Conservation (phyloP, 1,140 invertebrate genomes). For the Cydia strobilella region DNA sequence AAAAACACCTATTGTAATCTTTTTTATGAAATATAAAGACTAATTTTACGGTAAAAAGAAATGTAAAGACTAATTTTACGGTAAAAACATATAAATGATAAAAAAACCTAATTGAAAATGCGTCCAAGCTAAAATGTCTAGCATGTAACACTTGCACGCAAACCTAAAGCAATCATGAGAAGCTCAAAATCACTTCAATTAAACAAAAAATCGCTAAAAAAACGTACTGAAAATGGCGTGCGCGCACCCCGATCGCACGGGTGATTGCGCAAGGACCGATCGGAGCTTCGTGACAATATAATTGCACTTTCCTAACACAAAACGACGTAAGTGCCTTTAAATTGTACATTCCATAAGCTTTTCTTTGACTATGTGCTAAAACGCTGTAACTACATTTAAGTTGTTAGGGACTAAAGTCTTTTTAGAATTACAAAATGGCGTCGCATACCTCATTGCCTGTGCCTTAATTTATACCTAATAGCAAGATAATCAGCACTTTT, state of each 20-base stretch:
- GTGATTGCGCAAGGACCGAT: conserved; percentile 56
- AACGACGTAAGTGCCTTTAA: background rate
- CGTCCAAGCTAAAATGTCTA: background rate
- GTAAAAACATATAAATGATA: too few relatives aligned
- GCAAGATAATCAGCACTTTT: conserved; percentile 76
- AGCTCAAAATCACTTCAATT: conserved; percentile 27
- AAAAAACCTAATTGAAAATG: background rate
- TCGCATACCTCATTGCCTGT: conserved; percentile 66
- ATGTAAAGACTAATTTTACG: too few relatives aligned
- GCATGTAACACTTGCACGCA: background rate
- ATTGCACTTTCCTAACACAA: conserved; percentile 47
- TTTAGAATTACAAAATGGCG: conserved; percentile 34
- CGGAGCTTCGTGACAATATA: conserved; percentile 75
- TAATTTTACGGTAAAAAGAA: too few relatives aligned
- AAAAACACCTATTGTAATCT: too few relatives aligned
- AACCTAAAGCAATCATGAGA: background rate
- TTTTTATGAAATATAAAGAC: too few relatives aligned
- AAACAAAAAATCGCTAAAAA: conserved; percentile 20
- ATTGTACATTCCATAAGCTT: background rate
- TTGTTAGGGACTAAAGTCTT: background rate
- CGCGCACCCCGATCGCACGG: conserved; percentile 55
- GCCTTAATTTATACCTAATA: conserved; percentile 78
- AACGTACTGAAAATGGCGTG: conserved; percentile 48
- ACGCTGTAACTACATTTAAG: background rate
- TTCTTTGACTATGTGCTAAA: background rate